Evolutionary conservation across 2,797 vertebrate species (phyloP), one percentile per base, ranked within the genome.

Genomic region (Premnoplex brunnescens): DNA sequence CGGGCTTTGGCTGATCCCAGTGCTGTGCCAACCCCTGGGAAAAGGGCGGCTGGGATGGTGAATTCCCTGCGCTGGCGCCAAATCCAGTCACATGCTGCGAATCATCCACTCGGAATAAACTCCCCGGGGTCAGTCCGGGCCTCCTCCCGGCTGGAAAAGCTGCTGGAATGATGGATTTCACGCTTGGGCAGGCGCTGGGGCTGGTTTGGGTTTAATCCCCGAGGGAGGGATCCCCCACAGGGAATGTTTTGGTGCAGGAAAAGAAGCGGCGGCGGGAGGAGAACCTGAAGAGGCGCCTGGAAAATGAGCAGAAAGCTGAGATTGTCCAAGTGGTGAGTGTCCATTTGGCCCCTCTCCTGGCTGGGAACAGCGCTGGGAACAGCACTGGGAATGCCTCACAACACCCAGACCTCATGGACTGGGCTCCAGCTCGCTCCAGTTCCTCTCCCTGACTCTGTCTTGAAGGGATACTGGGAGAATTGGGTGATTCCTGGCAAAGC

Each of bases 261-360:
- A 99, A 98, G 97, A 98, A 99, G 84, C 98, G 97, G 74, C 98
- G 99, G 34, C 97, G 98, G 67, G 98, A 99, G 10, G 99, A 99
- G n/a, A 99, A 98, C 93, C 78, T 99, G 93, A 99, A 91, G 76
- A 98, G 99, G 23, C 98, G 99, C 0, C 97, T 98, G 55, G 99
- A 99, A 95, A 99, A 99, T 1, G 99, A 99, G 90, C 97, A 98
- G 79, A 99, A 98, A 96, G 98, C 98, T 0, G 99, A 99, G 96
- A 97, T 99, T 0, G 99, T 99, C 30, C 99, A 99, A 98, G 99
- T 99, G 99, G 99, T 99, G 97, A 93, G 99, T 97, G 20, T 24
- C 24, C 5, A 4, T n/a, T 18, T 27, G 17, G 34, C 8, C 43
- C 27, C 1, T 9, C 6, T 44, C 14, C 26, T 2, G 0, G 14